Evolutionary conservation across 2,888 invertebrate species (phyloP), one percentile per base, ranked within the genome.

Genomic region (Onchidella celtica): DNA sequence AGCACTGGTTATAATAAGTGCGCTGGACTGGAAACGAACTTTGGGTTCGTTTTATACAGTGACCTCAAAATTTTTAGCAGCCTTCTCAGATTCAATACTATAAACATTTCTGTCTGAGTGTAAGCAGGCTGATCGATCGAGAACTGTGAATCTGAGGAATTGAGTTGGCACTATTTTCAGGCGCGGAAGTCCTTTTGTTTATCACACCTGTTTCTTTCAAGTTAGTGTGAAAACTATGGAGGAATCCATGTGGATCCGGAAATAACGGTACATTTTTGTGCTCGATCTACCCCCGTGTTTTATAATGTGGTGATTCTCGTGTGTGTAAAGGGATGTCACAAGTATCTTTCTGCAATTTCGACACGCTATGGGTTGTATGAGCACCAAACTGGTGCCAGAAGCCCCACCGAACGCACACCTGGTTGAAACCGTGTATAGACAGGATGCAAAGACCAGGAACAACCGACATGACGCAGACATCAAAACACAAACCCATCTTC

Each of bases 321-420:
- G 83, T 84, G 80, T 78, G 75, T 70, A 83, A 87, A 88, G 88
- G 86, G 87, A 89, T 90, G 90, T 87, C 85, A 87, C 85, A 84
- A 82, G 84, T 73, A 84, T 79, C 84, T 78, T 83, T 79, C 83
- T 82, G 79, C 76, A 85, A 85, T 88, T 88, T 88, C 87, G 86
- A 77, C 85, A 84, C 85, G 89, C 88, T 84, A 92, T 92, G 92
- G 92, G 92, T 86, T 92, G 92, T 86, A 88, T 91, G 83, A 91
- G 87, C 86, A 90, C 88, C 77, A 92, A 92, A 83, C 86, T 91
- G 85, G 91, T 91, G 84, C 92, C 92, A 70, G 92, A 92, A 86
- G 84, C 89, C 69, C 87, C 87, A 65, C 84, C 87, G 69, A 87
- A 87, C 85, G 86, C 89, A 79, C 87, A 90, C 81, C 85, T 89